phyloP scores from a whole-genome alignment of 2,888 invertebrate species.

The Ferrisia virgata region DNA sequence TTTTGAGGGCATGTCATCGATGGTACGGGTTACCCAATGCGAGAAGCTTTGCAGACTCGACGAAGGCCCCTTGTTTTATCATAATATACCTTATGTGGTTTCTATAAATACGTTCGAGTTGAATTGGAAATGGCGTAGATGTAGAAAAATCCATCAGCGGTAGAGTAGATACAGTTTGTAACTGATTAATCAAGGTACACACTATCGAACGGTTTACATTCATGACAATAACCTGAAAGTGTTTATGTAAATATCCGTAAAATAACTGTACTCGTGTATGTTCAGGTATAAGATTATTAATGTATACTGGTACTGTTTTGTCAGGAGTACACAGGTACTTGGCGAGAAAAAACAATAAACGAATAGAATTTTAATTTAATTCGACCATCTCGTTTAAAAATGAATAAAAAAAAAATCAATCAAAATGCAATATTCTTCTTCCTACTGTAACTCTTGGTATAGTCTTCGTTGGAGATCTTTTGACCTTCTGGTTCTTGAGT shows the following conservation, averaged over 20 bases:
- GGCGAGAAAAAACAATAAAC: no score
- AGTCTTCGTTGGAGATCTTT: neutral
- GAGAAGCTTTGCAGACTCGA: neutral
- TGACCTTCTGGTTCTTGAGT: neutral
- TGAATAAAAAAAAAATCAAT: no score
- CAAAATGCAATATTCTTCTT: neutral
- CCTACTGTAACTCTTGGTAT: neutral
- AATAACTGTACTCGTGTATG: slow-evolving; percentile 33
- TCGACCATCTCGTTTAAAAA: neutral
- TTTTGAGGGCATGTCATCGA: neutral
- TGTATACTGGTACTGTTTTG: neutral
- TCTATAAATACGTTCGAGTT: no score
- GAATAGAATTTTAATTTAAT: slow-evolving; percentile 20
- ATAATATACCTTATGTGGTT: no score
- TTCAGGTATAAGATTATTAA: neutral
- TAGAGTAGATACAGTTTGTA: slow-evolving; percentile 9
- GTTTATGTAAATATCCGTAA: slow-evolving; percentile 38
- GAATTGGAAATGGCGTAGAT: no score
- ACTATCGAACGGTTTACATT: slow-evolving; percentile 20
- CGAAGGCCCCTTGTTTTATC: neutral
- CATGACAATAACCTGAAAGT: slow-evolving; percentile 37
- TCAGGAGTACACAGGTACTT: neutral
- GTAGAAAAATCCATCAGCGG: neutral
- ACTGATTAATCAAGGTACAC: neutral
- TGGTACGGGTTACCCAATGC: neutral